A percentile compares a stretch with the other conserved stretches of the same genome.
Conservation (phyloP, 2,888 invertebrate species). For the Dione vanillae region DNA sequence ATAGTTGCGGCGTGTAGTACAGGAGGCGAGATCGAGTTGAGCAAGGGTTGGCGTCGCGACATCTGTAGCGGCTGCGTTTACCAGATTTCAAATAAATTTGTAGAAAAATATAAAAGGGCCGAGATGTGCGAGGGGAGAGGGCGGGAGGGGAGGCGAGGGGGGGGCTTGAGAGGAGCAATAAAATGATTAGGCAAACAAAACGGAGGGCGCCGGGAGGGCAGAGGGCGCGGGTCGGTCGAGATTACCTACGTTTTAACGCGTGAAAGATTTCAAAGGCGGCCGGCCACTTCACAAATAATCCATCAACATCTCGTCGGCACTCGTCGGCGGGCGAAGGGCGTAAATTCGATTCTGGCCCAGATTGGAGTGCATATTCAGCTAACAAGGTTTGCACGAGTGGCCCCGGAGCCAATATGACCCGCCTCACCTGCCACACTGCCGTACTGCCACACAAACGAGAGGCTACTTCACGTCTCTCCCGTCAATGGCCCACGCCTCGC, state of each 20-base stretch:
- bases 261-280: constrained; percentile 81
- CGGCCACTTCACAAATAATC: constrained; percentile 82
- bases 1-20: constrained; percentile 72
- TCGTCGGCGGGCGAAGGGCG: constrained; percentile 54
- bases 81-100: constrained; percentile 63
- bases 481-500: constrained; percentile 19
- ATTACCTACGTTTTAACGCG: constrained; percentile 84
- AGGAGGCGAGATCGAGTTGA: constrained; percentile 57
- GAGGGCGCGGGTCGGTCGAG: constrained; percentile 57
- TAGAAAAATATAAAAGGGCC: constrained; percentile 48
- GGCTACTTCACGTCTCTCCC: constrained; percentile 29
- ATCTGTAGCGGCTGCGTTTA: constrained; percentile 57
- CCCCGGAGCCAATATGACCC: constrained; percentile 20
- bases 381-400: constrained; percentile 66
- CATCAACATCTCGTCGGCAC: constrained; percentile 73
- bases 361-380: constrained; percentile 81
- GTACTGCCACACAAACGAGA: constrained; percentile 21
- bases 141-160: constrained; percentile 45
- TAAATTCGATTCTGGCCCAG: constrained; percentile 75
- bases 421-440: constrained; percentile 38
- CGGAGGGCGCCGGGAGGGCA: constrained; percentile 51
- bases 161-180: constrained; percentile 60
- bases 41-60: constrained; percentile 53
- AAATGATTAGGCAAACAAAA: constrained; percentile 82
- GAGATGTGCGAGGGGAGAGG: constrained; percentile 44